Conservation (phyloP, 2,888 invertebrate species). For the Rhagophthalmus giganteus region DNA sequence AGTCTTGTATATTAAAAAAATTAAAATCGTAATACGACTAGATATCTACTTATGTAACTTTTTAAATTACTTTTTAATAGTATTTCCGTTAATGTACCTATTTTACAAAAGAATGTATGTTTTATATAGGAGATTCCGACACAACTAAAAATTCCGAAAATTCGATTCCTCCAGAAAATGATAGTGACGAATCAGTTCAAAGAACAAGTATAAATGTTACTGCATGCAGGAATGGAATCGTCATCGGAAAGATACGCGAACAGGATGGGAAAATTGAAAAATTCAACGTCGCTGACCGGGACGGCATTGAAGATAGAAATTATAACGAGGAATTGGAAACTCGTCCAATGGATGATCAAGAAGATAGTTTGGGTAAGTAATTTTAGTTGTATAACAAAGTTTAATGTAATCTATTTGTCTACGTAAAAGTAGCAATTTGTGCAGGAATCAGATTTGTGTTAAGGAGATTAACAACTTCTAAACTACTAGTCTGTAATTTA, state of each 20-base stretch:
- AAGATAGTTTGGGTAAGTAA: conserved; percentile 29
- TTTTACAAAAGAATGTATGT: too few species aligned
- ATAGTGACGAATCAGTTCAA: conserved; percentile 4
- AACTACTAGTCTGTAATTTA: conserved; percentile 12
- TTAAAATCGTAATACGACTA: too few species aligned
- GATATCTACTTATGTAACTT: too few species aligned
- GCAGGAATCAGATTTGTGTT: conserved; percentile 7
- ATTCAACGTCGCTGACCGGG: conserved; percentile 2
- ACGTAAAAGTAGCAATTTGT: not conserved
- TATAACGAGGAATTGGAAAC: conserved; percentile 16
- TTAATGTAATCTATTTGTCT: not conserved
- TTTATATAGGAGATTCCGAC: conserved; percentile 26
- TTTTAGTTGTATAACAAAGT: not conserved
- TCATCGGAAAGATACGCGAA: not conserved
- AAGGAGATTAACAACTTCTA: conserved; percentile 14
- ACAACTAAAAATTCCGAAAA: conserved; percentile 13
- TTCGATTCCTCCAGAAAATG: conserved; percentile 5
- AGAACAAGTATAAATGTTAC: conserved; percentile 7
- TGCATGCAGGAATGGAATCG: not conserved
- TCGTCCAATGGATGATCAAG: conserved; percentile 19
- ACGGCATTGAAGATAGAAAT: conserved; percentile 35
- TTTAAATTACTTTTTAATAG: too few species aligned
- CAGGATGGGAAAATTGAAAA: not conserved
- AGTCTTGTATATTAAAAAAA: too few species aligned
- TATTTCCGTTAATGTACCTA: too few species aligned